Base-by-base conservation (phyloP, 1,140 invertebrate species). In the Cotesia vestalis region DNA sequence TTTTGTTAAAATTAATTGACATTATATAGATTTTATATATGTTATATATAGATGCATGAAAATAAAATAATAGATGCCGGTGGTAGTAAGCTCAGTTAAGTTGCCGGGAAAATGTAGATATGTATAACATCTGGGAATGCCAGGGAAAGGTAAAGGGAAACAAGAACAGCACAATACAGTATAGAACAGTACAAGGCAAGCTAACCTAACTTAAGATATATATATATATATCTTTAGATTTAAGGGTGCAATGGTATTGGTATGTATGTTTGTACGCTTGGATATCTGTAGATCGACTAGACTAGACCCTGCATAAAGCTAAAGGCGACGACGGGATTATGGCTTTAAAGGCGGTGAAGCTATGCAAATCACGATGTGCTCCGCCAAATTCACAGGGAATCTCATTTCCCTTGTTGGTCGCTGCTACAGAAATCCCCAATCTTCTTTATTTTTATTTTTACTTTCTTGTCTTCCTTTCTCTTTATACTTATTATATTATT, bases 301-400 rank as follows among this genome's bases (percentile, higher is more conserved):
- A 27, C 27, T 27, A 27, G 27, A 27, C 63, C 63, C 63, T 66
- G 63, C 63, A 66, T 66, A 66, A 66, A 66, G 63, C 63, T 40
- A 66, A 66, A 66, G 63, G 63, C 63, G 63, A 66, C 63, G 63
- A 66, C 63, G 63, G 63, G 63, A 66, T 66, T 66, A 66, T 66
- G 63, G 63, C 63, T 46, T 51, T 46, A 66, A 66, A 66, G 46
- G 38, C 62, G 62, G 38, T 40, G 46, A 46, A 66, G 63, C 63
- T 66, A 66, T 66, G 63, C 63, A 66, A 66, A 66, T 66, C 63
- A 66, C 63, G 63, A 66, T 66, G 63, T 66, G 63, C 63, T 66
- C 12, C 63, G 35, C 63, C 63, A 66, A 66, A 66, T 66, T 66
- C 63, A 66, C 63, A 46, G 63, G 38, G 63, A 66, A 66, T 66